phyloP scores from a whole-genome alignment of 2,797 vertebrate species.

The Spea hammondii region DNA sequence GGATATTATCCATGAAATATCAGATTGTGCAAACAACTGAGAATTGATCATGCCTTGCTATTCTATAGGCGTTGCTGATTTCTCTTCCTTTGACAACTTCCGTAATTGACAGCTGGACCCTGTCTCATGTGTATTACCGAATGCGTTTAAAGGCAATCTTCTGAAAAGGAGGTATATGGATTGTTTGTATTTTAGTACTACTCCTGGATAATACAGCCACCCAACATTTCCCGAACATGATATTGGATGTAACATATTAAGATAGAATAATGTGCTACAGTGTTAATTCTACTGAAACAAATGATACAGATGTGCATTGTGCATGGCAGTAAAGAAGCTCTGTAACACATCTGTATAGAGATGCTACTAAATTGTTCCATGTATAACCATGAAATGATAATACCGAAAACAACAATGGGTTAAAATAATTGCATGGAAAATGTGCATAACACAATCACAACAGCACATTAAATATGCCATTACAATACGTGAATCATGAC shows the following conservation, averaged over 20 bases:
- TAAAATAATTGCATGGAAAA: background rate
- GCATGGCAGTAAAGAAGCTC: background rate
- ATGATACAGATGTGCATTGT: conserved; percentile 5
- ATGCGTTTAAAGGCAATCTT: conserved; percentile 2
- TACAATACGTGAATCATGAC: conserved; percentile 18
- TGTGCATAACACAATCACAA: conserved; percentile 28
- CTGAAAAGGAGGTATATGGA: conserved; percentile 23
- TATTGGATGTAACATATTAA: background rate
- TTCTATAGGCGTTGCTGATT: conserved; percentile 2
- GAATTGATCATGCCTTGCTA: conserved; percentile 3
- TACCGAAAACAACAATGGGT: conserved; percentile 9
- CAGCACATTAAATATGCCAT: conserved; percentile 3
- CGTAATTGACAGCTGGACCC: background rate
- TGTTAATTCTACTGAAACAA: background rate
- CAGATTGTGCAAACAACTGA: no score
- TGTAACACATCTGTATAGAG: conserved; percentile 12
- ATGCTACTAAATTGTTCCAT: background rate
- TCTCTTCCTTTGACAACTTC: background rate
- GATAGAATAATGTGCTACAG: background rate
- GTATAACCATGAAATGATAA: conserved; percentile 22
- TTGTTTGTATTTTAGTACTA: background rate
- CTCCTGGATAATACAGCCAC: background rate
- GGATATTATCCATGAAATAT: no score
- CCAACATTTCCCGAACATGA: background rate
- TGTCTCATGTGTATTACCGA: background rate